Base-by-base conservation (phyloP, 92 coral and sea anemone genomes). In the Montipora capitata region DNA sequence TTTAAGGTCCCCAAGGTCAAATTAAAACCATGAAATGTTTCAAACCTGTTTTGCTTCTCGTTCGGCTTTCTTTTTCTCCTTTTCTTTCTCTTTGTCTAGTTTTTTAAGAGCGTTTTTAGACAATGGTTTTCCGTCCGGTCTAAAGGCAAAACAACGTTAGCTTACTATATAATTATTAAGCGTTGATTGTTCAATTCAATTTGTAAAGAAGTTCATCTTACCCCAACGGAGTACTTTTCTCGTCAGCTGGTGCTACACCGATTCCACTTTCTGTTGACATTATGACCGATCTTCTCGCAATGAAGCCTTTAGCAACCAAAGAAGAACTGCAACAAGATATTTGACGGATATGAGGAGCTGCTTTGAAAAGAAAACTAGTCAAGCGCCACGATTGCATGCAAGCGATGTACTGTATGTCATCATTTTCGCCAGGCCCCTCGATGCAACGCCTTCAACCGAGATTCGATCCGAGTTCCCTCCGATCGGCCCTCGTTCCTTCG, bases 51-150 rank as follows among this genome's bases (percentile, higher is more conserved):
- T 93, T 0, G 98, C 99, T 42, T 94, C 97, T 10, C 93, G 85
- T 87, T 97, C 99, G 3, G 99, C 96, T 71, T 95, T 97, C 87
- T 96, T 97, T 93, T 82, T 97, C 77, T 94, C 98, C 81, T 97
- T 97, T 85, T 95, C 99, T 69, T 95, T 91, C 77, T 96, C 99
- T 71, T 95, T 97, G 81, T 97, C 99, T 85, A 97, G 52, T 74
- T 97, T 97, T 87, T 97, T 97, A 79, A 95, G 35, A 35, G 99
- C 98, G 72, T 94, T 97, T 79, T 97, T 97, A 3, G 99, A 97
- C 81, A 97, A 72, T 14, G 99, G 99, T 69, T 97, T 92, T 44
- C 95, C 98, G 77, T 97, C 99, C 14, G 98, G 95, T 14, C 99
- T 97, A 74, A 72, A 73, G 72, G 58, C 71, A 72, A 72, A 57